Conservation (phyloP, 2,113 vertebrate species). For the Macquaria ambigua region DNA sequence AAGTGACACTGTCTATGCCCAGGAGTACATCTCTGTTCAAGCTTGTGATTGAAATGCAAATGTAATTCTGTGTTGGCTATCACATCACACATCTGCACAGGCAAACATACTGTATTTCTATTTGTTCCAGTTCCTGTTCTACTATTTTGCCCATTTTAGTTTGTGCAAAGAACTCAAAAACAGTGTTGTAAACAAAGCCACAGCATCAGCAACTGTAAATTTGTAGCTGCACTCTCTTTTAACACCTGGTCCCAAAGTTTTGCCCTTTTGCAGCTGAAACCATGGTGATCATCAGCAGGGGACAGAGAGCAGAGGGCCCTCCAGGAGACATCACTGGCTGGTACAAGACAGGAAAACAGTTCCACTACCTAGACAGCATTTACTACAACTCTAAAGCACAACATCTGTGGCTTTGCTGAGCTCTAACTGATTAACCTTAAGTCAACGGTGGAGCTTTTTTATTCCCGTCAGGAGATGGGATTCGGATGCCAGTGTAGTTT, state of each 20-base stretch:
- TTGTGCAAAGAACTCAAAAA: conserved; percentile 6
- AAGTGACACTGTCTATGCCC: conserved; percentile 11
- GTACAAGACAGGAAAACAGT: conserved; percentile 38
- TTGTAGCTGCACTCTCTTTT: conserved; percentile 31
- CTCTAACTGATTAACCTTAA: conserved; percentile 43
- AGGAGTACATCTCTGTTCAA: conserved; percentile 11
- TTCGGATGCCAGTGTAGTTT: conserved; percentile 63
- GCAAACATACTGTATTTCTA: background rate
- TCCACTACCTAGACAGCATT: conserved; percentile 3
- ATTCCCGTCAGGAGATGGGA: conserved; percentile 54
- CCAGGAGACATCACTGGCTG: conserved; percentile 56
- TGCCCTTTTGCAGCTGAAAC: conserved; percentile 73
- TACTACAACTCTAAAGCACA: conserved; percentile 27
- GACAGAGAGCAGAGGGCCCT: conserved; percentile 37
- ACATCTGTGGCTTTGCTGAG: conserved; percentile 23
- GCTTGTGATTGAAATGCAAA: conserved; percentile 45
- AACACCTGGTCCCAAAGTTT: conserved; percentile 56
- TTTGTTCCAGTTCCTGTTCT: background rate
- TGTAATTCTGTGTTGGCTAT: conserved; percentile 8
- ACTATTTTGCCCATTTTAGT: background rate
- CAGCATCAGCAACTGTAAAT: conserved; percentile 30
- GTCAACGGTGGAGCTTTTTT: conserved; percentile 34
- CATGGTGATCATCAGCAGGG: conserved; percentile 67
- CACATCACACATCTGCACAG: conserved; percentile 14
- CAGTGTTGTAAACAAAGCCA: conserved; percentile 10